Percentiles rank a stretch among this genome's conserved stretches.
Evolutionary conservation across 2,888 invertebrate species (phyloP).

Genomic region (Apodemia mormo): DNA sequence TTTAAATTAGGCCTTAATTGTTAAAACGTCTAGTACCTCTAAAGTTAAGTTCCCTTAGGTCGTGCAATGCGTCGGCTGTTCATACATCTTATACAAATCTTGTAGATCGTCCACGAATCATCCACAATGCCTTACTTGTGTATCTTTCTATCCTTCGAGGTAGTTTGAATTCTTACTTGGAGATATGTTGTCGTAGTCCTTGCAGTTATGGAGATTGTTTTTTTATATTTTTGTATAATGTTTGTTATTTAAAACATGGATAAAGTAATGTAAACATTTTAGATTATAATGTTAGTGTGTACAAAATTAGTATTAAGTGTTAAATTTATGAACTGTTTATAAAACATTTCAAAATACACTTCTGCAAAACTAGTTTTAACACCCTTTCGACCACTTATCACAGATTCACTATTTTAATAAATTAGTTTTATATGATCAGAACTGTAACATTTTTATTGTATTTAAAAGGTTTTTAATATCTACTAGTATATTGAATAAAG

Average conservation of each 20-base stretch:
- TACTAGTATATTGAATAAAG: too few relatives aligned
- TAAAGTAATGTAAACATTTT: background rate
- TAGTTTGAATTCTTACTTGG: conserved; percentile 69
- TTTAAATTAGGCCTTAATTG: too few relatives aligned
- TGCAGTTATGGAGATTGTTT: conserved; percentile 40
- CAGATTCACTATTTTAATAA: too few relatives aligned
- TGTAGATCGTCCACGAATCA: conserved; percentile 66
- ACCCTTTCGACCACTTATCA: background rate
- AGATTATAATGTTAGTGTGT: background rate
- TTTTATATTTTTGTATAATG: conserved; percentile 43
- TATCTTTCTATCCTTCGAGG: conserved; percentile 75
- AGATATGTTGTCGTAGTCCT: conserved; percentile 66
- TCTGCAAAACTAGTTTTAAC: background rate
- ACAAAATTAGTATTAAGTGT: background rate
- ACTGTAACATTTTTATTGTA: too few relatives aligned
- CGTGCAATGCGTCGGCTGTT: conserved; percentile 33
- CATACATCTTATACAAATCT: conserved; percentile 45
- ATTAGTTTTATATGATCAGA: too few relatives aligned
- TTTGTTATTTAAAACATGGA: conserved; percentile 35
- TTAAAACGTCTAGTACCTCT: conserved; percentile 21
- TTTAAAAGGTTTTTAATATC: too few relatives aligned
- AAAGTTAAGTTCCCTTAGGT: conserved; percentile 24
- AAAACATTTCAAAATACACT: background rate
- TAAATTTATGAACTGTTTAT: conserved; percentile 1
- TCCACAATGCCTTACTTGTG: conserved; percentile 79